These are phyloP conservation scores for Empidonax alnorum DNA, from an alignment of 2,113 vertebrate species.

Conservation along the genomic window DNA sequence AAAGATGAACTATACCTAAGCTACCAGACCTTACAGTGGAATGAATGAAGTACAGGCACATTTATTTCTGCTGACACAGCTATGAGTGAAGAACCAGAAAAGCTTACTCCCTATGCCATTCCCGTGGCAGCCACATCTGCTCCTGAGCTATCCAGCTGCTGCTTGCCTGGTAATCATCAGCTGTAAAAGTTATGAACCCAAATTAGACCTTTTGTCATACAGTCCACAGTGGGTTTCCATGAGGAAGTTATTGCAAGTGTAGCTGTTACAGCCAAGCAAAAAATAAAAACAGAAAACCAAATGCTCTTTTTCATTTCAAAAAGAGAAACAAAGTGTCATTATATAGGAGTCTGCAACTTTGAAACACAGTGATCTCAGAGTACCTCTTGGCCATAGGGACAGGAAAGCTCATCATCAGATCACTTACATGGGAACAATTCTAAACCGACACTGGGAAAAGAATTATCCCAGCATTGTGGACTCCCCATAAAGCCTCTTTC, in stretches of 20 bases:
- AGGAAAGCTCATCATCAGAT: not conserved
- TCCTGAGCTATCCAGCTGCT: not conserved
- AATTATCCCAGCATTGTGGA: slow-evolving; percentile 1
- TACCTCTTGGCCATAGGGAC: slow-evolving; percentile 1
- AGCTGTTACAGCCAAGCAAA: slow-evolving; percentile 10
- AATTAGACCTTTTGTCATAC: slow-evolving; percentile 11
- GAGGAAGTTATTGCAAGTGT: slow-evolving; percentile 7
- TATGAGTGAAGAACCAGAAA: not conserved
- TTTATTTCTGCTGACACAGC: not conserved
- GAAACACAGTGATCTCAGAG: slow-evolving; percentile 45
- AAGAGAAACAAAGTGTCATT: slow-evolving; percentile 53
- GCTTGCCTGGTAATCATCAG: not conserved
- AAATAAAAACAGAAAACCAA: slow-evolving; percentile 24
- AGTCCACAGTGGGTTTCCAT: not conserved
- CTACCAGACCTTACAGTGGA: slow-evolving; percentile 11
- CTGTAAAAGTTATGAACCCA: not conserved
- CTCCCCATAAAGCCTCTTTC: slow-evolving; percentile 48
- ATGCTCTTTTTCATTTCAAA: slow-evolving; percentile 45
- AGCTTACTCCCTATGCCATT: not conserved
- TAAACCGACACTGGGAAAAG: slow-evolving; percentile 17
- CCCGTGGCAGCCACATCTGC: not conserved
- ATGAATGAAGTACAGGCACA: slow-evolving; percentile 16
- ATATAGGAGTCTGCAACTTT: slow-evolving; percentile 55
- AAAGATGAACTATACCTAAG: not conserved
- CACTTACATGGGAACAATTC: not conserved